phyloP scores from a whole-genome alignment of 1,140 invertebrate genomes.

The Holcopasites calliopsidis region DNA sequence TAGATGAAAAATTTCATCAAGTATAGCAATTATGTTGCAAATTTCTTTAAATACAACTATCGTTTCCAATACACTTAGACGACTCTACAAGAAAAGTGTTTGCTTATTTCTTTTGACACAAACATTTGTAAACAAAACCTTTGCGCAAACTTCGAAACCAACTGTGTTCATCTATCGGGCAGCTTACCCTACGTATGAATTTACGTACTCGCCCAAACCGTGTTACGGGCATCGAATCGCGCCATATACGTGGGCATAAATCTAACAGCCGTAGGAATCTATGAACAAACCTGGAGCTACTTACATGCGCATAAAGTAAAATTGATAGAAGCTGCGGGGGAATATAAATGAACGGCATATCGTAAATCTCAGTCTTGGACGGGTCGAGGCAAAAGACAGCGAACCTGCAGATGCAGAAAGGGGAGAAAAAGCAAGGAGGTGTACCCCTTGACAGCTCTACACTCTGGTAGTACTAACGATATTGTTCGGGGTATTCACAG shows the following conservation, averaged over 20 bases:
- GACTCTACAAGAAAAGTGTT: too few species aligned
- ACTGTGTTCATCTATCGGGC: too few species aligned
- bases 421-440: neutral
- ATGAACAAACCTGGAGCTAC: conserved; percentile 77
- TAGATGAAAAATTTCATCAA: too few species aligned
- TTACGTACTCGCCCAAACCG: conserved; percentile 1
- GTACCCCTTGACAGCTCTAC: conserved; percentile 16
- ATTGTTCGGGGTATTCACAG: conserved; percentile 66
- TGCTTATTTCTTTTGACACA: too few species aligned
- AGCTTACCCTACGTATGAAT: too few species aligned
- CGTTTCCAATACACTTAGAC: too few species aligned
- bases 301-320: conserved; percentile 72
- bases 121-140: too few species aligned
- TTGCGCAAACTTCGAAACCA: too few species aligned
- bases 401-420: neutral
- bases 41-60: too few species aligned
- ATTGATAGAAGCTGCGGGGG: conserved; percentile 69
- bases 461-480: conserved; percentile 69
- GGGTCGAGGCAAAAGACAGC: neutral
- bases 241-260: conserved; percentile 65
- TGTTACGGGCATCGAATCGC: conserved; percentile 48
- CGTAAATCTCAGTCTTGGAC: conserved; percentile 68
- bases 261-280: conserved; percentile 74
- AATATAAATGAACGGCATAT: conserved; percentile 73
- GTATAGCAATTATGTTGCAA: too few species aligned